Percentiles rank a stretch among this genome's conserved stretches.
Conservation (phyloP, 2,113 vertebrate genomes). For the Oxygymnocypris stewartii region DNA sequence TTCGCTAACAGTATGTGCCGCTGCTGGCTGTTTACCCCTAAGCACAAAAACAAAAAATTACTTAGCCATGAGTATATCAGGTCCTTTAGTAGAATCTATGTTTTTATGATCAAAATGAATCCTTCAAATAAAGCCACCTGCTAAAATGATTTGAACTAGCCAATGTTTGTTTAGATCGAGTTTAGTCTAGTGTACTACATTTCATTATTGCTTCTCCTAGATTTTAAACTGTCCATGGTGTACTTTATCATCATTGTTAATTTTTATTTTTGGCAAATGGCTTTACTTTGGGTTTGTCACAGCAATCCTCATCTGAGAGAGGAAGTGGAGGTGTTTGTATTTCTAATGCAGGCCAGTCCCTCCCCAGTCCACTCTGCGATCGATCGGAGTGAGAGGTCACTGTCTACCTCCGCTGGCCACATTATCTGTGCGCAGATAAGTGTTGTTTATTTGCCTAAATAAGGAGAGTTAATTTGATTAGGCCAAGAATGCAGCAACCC, state of each 20-base stretch:
- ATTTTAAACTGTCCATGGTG: not conserved
- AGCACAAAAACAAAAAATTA: not conserved
- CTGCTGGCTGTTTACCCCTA: too few species aligned
- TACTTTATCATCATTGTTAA: not conserved
- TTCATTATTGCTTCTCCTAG: not conserved
- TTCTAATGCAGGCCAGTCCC: slow-evolving; percentile 27
- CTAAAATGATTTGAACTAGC: not conserved
- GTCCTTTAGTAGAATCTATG: not conserved
- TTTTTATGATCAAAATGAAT: not conserved
- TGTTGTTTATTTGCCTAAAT: slow-evolving; percentile 58
- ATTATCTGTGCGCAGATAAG: slow-evolving; percentile 51
- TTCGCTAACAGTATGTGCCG: too few species aligned
- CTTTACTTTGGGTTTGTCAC: not conserved
- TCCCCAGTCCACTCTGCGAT: slow-evolving; percentile 20
- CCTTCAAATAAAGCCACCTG: not conserved
- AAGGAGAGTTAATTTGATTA: slow-evolving; percentile 57
- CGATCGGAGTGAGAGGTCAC: slow-evolving; percentile 41
- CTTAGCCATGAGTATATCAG: too few species aligned
- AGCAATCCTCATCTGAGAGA: not conserved
- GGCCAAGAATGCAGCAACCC: slow-evolving; percentile 45
- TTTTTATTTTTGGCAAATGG: not conserved
- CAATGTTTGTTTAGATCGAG: not conserved
- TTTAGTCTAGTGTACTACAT: not conserved
- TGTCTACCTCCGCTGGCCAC: slow-evolving; percentile 42
- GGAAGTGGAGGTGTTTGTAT: slow-evolving; percentile 29